Evolutionary conservation across 2,888 invertebrate species (phyloP), one percentile per base, ranked within the genome.

Genomic region (Scotopteryx bipunctaria): DNA sequence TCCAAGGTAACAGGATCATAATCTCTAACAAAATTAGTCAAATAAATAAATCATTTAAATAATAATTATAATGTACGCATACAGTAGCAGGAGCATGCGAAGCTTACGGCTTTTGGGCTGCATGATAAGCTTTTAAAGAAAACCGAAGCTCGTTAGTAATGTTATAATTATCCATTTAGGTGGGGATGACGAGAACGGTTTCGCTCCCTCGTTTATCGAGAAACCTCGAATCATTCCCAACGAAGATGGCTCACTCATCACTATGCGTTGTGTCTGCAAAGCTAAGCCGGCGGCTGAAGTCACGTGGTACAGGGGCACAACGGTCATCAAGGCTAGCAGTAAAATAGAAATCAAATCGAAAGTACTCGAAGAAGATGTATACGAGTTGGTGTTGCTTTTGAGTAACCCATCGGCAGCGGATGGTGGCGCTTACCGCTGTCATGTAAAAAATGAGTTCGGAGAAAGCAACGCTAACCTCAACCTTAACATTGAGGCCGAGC

Each of bases 151-250:
- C 54, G 25, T 45, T 63, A 62, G 55, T 61, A 52, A 63, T 57
- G 6, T 38, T 14, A 23, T 59, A 44, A 32, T 61, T 45, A 52
- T 61, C 68, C 67, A 61, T 72, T 78, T 92, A 97, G 97, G 96
- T 93, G 95, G 96, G 84, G 96, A 96, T 90, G 96, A 96, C 87
- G 96, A 95, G 69, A 95, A 95, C 78, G 98, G 97, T 81, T 97
- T 96, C 91, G 97, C 98, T 69, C 99, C 99, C 64, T 97, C 98
- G 57, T 99, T 99, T 91, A 94, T 98, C 79, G 98, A 98, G 91
- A 99, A 99, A 92, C 99, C 99, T 63, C 95, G 97, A 90, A 99
- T 99, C 90, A 98, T 99, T 92, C 99, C 99, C 81, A 98, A 98
- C 91, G 98, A 98, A 86, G 97, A 95, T 78, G 99, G 98, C 71